A percentile compares a stretch with the other conserved stretches of the same genome.
These are phyloP conservation scores for Heliconius ethilla DNA, from an alignment of 2,888 invertebrate genomes.

Conservation along the genomic window DNA sequence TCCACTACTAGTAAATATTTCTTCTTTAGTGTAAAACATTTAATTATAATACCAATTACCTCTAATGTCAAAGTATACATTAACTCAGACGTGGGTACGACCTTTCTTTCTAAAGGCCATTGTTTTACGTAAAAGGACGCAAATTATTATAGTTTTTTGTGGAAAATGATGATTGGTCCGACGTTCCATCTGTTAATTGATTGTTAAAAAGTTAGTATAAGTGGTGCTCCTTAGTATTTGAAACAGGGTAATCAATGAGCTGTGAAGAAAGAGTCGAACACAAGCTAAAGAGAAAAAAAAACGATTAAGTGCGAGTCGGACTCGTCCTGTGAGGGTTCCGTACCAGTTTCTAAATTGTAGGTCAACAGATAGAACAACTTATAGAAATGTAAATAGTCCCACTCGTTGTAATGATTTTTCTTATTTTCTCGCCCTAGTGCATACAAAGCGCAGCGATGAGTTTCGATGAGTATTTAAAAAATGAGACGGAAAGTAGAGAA, in stretches of 20 bases:
- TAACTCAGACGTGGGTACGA: constrained; percentile 28
- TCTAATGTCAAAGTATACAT: constrained; percentile 34
- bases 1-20: too few species aligned
- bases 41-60: constrained; percentile 17
- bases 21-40: not conserved
- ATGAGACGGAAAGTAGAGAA: too few species aligned
- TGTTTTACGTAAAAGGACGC: constrained; percentile 36
- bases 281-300: not conserved
- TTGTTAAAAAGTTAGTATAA: constrained; percentile 10
- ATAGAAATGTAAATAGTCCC: too few species aligned
- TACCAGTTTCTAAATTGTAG: too few species aligned
- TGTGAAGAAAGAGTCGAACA: not conserved
- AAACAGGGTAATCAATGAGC: not conserved
- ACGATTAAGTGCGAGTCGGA: too few species aligned
- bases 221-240: not conserved
- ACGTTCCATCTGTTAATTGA: constrained; percentile 10
- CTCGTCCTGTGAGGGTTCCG: too few species aligned
- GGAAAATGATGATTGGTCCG: constrained; percentile 38
- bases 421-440: not conserved
- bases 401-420: too few species aligned
- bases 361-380: too few species aligned
- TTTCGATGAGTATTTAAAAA: not conserved
- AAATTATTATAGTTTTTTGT: constrained; percentile 36
- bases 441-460: not conserved
- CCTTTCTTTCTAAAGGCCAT: constrained; percentile 26